These are phyloP conservation scores for Arge pagana DNA, from an alignment of 2,888 invertebrate genomes.

Conservation along the genomic window DNA sequence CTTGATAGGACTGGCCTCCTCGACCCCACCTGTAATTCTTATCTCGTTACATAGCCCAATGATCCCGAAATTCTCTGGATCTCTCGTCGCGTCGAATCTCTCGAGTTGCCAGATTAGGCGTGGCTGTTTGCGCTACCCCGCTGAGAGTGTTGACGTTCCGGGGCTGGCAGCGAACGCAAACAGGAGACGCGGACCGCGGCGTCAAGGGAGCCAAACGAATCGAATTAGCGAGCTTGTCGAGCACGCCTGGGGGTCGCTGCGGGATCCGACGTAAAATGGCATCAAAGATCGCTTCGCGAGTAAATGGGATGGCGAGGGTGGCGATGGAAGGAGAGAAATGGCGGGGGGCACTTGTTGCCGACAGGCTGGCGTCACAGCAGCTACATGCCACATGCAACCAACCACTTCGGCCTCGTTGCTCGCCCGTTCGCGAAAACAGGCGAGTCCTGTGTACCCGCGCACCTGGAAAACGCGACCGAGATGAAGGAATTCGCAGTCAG, in stretches of 20 bases:
- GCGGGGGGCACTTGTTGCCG: conserved; percentile 8
- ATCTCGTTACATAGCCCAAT: too few relatives aligned
- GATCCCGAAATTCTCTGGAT: too few relatives aligned
- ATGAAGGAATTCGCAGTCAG: too few relatives aligned
- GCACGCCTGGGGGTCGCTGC: conserved; percentile 9
- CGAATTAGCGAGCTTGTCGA: conserved; percentile 13
- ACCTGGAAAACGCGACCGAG: too few relatives aligned
- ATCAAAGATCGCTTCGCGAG: neutral
- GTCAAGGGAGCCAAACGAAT: conserved; percentile 21
- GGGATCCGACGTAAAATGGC: conserved; percentile 8
- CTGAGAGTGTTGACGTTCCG: conserved; percentile 40
- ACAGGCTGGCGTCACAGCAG: neutral
- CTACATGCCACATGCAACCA: too few relatives aligned
- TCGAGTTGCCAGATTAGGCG: neutral
- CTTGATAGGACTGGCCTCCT: too few relatives aligned
- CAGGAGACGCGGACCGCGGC: conserved; percentile 6
- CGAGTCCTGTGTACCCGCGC: too few relatives aligned
- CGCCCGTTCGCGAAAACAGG: too few relatives aligned
- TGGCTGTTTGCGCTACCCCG: conserved; percentile 26
- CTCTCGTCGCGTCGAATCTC: neutral
- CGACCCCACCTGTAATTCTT: too few relatives aligned
- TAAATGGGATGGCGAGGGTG: neutral
- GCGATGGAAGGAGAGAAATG: neutral
- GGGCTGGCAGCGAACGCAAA: conserved; percentile 20
- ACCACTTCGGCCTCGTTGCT: too few relatives aligned